These are phyloP conservation scores for Hydra vulgaris DNA, from an alignment of 30 jellyfish, hydroid and myxozoan species.

Conservation along the genomic window DNA sequence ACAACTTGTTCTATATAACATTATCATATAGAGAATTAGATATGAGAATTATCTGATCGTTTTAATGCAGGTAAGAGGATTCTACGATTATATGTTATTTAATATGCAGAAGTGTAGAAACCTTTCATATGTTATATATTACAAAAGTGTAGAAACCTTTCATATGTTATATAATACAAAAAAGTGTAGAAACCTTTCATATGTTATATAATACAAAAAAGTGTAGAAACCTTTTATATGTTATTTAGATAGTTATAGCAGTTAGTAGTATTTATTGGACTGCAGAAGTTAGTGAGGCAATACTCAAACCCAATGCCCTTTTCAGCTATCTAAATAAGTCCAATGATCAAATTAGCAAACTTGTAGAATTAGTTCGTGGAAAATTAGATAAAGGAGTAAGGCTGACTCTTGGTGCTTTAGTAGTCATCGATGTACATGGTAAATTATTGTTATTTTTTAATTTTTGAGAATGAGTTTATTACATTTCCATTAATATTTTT, in stretches of 20 bases:
- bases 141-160: no score
- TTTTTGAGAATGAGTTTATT: background rate
- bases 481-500: background rate
- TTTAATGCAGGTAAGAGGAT: no score
- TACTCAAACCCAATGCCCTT: constrained; percentile 39
- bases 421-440: constrained; percentile 94
- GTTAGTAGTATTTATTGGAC: constrained; percentile 97
- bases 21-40: no score
- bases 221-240: no score
- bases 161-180: no score
- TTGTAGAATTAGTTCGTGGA: constrained; percentile 81
- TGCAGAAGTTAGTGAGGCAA: constrained; percentile 78
- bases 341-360: constrained; percentile 58
- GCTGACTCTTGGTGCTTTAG: constrained; percentile 87
- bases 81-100: no score
- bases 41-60: no score
- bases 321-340: constrained; percentile 42
- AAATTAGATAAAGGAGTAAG: constrained; percentile 93
- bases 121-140: no score
- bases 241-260: constrained; percentile 71
- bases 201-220: no score
- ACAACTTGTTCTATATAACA: no score
- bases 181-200: no score
- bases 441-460: background rate
- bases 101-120: no score